phyloP scores from a whole-genome alignment of 1,140 invertebrate genomes.

The Leptopilina clavipes region DNA sequence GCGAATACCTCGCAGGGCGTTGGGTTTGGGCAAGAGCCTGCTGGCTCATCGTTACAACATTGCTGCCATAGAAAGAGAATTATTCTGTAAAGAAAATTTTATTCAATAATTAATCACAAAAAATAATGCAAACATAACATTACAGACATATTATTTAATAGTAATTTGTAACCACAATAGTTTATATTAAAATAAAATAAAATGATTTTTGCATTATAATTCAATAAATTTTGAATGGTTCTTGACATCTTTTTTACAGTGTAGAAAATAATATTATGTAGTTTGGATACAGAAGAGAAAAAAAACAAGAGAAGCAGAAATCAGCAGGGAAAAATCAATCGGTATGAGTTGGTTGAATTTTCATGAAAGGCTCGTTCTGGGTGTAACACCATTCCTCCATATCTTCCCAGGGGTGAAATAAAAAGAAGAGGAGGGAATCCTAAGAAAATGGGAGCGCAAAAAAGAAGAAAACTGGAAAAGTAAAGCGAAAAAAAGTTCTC shows the following conservation, averaged over 20 bases:
- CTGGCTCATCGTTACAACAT: constrained; percentile 66
- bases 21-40: constrained; percentile 59
- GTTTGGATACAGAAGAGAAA: not conserved
- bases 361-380: not conserved
- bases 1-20: constrained; percentile 64
- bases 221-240: no score
- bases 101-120: not conserved
- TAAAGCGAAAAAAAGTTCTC: not conserved
- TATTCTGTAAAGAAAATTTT: constrained; percentile 52
- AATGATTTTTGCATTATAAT: not conserved
- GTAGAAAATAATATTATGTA: not conserved
- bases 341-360: constrained; percentile 24
- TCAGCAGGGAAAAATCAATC: constrained; percentile 35
- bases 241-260: not conserved
- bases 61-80: constrained; percentile 46
- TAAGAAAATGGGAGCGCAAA: not conserved
- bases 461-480: not conserved
- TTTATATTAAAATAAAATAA: no score
- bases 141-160: no score
- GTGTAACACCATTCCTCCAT: constrained; percentile 12
- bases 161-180: no score
- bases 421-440: not conserved
- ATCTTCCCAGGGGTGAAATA: constrained; percentile 10
- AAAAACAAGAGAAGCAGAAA: not conserved
- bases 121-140: no score